Conservation (phyloP, 1,140 invertebrate species). For the Bombus haemorrhoidalis region DNA sequence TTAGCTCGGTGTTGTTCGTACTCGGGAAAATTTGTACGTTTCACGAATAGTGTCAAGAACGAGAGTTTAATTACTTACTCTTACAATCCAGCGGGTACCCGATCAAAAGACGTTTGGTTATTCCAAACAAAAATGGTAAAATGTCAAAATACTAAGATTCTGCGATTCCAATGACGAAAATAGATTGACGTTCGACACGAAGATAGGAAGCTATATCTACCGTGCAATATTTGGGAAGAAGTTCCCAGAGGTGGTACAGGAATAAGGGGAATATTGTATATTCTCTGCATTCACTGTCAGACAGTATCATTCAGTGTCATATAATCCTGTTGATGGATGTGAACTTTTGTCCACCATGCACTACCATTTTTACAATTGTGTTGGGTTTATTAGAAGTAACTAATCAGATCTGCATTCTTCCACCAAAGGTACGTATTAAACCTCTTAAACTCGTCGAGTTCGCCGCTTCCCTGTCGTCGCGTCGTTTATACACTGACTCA, state of each 20-base stretch:
- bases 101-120: not conserved
- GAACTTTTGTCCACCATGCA: not conserved
- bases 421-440: not conserved
- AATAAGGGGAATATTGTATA: too few relatives aligned
- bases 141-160: not conserved
- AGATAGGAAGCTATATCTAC: too few relatives aligned
- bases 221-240: too few relatives aligned
- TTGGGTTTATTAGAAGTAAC: not conserved
- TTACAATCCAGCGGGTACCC: not conserved
- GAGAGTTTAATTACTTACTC: conserved; percentile 6
- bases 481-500: conserved; percentile 25
- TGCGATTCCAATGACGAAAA: not conserved
- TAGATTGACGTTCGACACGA: not conserved
- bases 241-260: too few relatives aligned
- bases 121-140: too few relatives aligned
- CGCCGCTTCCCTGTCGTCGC: conserved; percentile 23
- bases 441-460: conserved; percentile 11
- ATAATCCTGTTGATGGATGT: not conserved
- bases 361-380: not conserved
- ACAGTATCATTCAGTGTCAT: not conserved
- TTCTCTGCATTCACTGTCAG: too few relatives aligned
- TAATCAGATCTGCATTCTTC: not conserved
- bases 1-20: not conserved
- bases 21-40: conserved; percentile 14
- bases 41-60: not conserved